Conservation (phyloP, 2,797 vertebrate species). For the Neosilurus mollespiculum region DNA sequence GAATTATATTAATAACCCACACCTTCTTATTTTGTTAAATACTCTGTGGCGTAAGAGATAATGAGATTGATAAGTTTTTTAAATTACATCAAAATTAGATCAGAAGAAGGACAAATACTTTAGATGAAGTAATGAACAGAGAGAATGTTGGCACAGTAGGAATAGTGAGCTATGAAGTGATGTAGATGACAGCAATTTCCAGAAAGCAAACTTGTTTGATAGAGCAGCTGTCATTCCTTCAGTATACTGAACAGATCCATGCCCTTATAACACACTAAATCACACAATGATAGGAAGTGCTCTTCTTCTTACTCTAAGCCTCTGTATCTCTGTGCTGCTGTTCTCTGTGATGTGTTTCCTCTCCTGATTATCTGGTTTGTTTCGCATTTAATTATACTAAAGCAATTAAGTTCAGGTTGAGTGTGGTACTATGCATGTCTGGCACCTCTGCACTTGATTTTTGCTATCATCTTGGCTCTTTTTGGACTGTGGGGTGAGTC, state of each 20-base stretch:
- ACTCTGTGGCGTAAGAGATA: neutral
- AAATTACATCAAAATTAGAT: neutral
- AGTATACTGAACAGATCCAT: conserved; percentile 7
- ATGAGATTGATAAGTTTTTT: neutral
- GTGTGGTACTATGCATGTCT: conserved; percentile 45
- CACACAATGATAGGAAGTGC: conserved; percentile 41
- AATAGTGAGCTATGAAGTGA: conserved; percentile 5
- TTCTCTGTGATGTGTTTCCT: conserved; percentile 55
- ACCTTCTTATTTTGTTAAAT: neutral
- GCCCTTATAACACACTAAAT: conserved; percentile 13
- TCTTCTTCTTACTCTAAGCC: conserved; percentile 28
- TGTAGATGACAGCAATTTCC: conserved; percentile 10
- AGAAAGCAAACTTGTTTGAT: neutral
- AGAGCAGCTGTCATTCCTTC: conserved; percentile 23
- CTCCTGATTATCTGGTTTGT: conserved; percentile 63
- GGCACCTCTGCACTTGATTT: conserved; percentile 47
- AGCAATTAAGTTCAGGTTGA: conserved; percentile 64
- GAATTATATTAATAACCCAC: no score
- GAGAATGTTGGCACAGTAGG: neutral
- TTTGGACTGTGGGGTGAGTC: conserved; percentile 50
- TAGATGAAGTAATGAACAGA: neutral
- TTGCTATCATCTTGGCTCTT: conserved; percentile 61
- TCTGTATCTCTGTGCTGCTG: conserved; percentile 13
- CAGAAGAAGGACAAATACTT: neutral
- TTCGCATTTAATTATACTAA: conserved; percentile 79